Evolutionary conservation across 2,113 vertebrate genomes (phyloP).

Genomic region (Eurystomus gularis): DNA sequence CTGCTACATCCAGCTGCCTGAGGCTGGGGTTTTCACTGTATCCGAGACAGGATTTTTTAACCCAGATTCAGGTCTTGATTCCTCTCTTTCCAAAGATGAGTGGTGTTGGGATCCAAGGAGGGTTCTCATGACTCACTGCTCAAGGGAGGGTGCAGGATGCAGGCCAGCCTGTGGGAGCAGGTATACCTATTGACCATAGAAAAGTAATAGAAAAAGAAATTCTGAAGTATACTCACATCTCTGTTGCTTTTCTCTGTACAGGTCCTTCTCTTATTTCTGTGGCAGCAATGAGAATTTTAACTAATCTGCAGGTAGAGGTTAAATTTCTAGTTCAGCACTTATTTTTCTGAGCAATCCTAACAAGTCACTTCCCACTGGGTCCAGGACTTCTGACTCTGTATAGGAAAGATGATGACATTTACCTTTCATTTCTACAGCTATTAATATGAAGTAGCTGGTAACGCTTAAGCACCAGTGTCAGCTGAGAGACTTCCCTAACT

Average conservation of each 20-base stretch:
- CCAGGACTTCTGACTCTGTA: not conserved
- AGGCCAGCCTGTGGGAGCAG: not conserved
- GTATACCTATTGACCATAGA: not conserved
- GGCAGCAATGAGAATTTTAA: not conserved
- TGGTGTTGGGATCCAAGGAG: not conserved
- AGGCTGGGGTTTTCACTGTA: not conserved
- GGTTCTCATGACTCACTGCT: not conserved
- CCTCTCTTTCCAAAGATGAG: not conserved
- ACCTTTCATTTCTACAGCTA: not conserved
- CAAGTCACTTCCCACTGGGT: not conserved
- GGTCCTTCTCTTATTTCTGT: not conserved
- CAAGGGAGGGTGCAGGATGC: not conserved
- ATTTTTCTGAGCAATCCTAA: not conserved
- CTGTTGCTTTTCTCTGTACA: not conserved
- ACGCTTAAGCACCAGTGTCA: not conserved
- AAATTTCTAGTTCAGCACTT: not conserved
- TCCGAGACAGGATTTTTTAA: not conserved
- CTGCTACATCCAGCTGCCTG: not conserved
- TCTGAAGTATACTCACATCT: not conserved
- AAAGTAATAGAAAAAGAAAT: not conserved
- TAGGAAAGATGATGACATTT: not conserved
- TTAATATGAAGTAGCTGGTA: not conserved
- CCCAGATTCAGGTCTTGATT: not conserved
- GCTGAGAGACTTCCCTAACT: not conserved
- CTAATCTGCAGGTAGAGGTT: not conserved